Evolutionary conservation across 2,888 invertebrate species (phyloP), one percentile per base, ranked within the genome.

Genomic region (Antheraea yamamai): DNA sequence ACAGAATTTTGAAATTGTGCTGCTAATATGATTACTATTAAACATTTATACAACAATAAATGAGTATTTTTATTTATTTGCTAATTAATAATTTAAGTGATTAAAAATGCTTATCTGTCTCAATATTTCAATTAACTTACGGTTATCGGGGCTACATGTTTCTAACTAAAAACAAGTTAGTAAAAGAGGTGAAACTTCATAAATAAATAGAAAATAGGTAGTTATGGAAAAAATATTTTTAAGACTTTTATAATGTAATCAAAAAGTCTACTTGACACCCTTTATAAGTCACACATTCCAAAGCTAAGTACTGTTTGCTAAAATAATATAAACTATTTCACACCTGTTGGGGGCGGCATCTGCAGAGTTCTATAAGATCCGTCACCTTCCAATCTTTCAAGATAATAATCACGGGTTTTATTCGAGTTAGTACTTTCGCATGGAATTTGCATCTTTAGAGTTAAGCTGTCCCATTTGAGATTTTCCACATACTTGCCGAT

Each of bases 391-490:
- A 91, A 83, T 73, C 82, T 87, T 79, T 92, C 93, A 64, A 93
- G 79, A 79, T 87, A 93, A 79, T 92, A 92, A 76, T 86, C 86
- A 18, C 88, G 83, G 2, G 87, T 87, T 74, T 82, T 86, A 76
- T 88, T 90, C 3, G 84, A 78, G 26, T 83, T 81, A 20, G 79
- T 75, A 58, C 76, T 83, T 6, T 82, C 77, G 79, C 93, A 93
- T 0, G 93, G 93, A 23, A 92, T 90, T 79, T 89, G 88, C 93
- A 93, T 92, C 80, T 91, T 92, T 68, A 93, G 78, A 0, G 88
- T 81, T 26, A 93, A 77, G 4, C 83, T 87, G 55, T 90, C 87
- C 93, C 93, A 93, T 75, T 89, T 87, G 4, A 93, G 75, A 75
- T 92, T 91, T 51, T 89, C 89, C 4, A 92, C 88, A 61, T 81